These are phyloP conservation scores for Limnephilus lunatus DNA, from an alignment of 2,888 invertebrate species.

Conservation along the genomic window DNA sequence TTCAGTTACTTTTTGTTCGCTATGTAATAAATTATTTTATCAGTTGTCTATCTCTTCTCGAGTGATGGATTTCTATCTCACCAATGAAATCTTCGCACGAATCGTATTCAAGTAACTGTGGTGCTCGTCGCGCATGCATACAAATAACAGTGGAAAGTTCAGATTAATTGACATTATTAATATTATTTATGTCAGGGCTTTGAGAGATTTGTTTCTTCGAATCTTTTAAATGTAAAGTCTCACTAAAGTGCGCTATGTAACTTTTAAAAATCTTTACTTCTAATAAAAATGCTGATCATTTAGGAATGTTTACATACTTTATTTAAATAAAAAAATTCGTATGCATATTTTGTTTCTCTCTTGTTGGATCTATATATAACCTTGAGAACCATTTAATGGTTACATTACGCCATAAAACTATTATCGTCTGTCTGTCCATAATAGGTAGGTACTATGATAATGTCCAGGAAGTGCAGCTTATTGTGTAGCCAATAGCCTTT, in stretches of 20 bases:
- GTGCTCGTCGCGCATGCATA: slow-evolving; percentile 7
- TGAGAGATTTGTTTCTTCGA: background rate
- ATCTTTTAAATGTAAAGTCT: background rate
- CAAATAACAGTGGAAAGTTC: slow-evolving; percentile 10
- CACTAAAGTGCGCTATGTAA: background rate
- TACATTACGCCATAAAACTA: background rate
- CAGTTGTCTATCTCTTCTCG: slow-evolving; percentile 19
- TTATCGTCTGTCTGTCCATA: background rate
- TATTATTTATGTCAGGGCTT: background rate
- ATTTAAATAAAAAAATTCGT: background rate
- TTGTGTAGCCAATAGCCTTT: background rate
- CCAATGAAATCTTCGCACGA: slow-evolving; percentile 31
- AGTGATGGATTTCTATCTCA: background rate
- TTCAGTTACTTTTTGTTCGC: background rate
- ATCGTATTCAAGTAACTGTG: slow-evolving; percentile 27
- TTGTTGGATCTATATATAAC: background rate
- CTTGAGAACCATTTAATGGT: background rate
- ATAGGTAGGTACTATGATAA: background rate
- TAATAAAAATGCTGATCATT: background rate
- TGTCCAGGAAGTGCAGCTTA: background rate
- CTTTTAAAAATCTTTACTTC: background rate
- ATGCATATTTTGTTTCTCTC: background rate
- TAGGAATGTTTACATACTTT: background rate
- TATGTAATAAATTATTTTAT: background rate
- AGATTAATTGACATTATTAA: background rate